Base-by-base conservation (phyloP, 2,113 vertebrate genomes). In the Amia ocellicauda region DNA sequence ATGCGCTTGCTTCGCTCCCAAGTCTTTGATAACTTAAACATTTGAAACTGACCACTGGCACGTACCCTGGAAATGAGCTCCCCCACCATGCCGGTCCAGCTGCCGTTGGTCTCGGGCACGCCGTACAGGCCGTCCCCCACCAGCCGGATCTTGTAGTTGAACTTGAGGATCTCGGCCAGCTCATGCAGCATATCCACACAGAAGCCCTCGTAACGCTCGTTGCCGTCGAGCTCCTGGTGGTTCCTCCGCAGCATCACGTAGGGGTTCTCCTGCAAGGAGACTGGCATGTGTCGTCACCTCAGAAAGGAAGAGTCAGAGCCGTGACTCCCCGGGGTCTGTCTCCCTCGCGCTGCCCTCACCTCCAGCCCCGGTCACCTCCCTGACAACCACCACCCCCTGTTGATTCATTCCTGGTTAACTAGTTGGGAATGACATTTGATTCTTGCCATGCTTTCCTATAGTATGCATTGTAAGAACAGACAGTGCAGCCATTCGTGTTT, bases 161-260 rank as follows among this genome's bases (percentile, higher is more conserved):
- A 99, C 50, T 90, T 93, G 58, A 99, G 88, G 78, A 95, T 95
- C 63, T 95, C 91, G 0, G 96, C 93, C 71, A 99, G 84, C 84
- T 99, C 96, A 82, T 93, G 90, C 68, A 99, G 86, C 94, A 99
- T 97, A 87, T 99, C 97, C 83, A 99, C 92, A 0, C 97, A 99
- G 86, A 99, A 98, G 8, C 97, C 97, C 74, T 99, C 94, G 0
- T 98, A 99, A 51, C 92, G 94, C 26, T 98, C 93, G 0, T 98
- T 99, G 63, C 95, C 97, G 22, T 96, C 91, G 74, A 97, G 87
- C 43, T 93, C 91, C 72, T 95, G 94, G 81, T 98, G 88, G 83
- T 98, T 97, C 63, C 80, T 83, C 78, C 92, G 93, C 79, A 99
- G 90, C 97, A 98, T 99, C 74, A 99, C 89, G 22, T 99, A 99